Base-by-base conservation (phyloP, 92 coral and sea anemone genomes). In the Actinernus sp. region DNA sequence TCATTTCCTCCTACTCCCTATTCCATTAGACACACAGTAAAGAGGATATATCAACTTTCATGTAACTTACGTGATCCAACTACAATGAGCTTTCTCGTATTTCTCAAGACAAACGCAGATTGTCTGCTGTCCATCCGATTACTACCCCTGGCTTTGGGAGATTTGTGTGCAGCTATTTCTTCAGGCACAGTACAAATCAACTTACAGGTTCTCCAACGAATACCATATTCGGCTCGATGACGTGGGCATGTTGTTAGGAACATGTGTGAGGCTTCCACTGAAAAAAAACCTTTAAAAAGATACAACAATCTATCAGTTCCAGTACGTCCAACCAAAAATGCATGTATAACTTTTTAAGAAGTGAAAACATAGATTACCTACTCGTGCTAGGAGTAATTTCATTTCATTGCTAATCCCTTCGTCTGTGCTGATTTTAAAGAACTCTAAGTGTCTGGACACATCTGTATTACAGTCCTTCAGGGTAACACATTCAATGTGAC, bases 61-160 rank as follows among this genome's bases (percentile, higher is more conserved):
- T n/a, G n/a, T n/a, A n/a, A 75, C 82, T 49, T 75, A 76, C 83
- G 83, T 21, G 76, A 76, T 66, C 84, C 76, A 48, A 76, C 84
- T 55, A 14, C 59, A 65, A 76, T 25, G 8, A 76, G 58, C 19
- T 19, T 36, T 18, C 45, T 52, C n/a, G 51, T 22, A 20, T 33
- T 21, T 0, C 16, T 65, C 38, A 76, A 49, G 9, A 65, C 13
- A 55, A 54, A 46, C 33, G 59, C 20, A 57, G 76, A 76, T 57
- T 26, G 60, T 0, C 24, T 10, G 44, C 76, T 76, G 84, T 29
- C 31, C 31, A 75, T 36, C 1, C 51, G 44, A 11, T 51, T 60
- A 56, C 44, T 53, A 6, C 76, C 84, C 40, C 66, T 76, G n/a
- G 68, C 76, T 22, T 33, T 19, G 28, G 50, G 55, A 37, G 68